Conservation (phyloP, 2,113 vertebrate species). For the Ctenomys sociabilis region DNA sequence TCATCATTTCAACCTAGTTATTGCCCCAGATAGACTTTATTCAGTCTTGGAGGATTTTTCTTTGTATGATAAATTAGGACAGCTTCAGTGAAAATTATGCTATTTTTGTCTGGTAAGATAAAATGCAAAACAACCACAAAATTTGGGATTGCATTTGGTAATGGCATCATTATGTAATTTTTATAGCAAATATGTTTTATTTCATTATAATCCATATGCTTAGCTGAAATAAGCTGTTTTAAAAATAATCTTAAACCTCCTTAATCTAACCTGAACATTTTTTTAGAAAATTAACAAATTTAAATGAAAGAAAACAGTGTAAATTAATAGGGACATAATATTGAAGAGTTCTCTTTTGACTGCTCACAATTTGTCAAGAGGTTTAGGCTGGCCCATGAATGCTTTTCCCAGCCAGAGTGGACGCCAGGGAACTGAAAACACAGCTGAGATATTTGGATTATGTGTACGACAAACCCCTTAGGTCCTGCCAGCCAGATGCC, state of each 20-base stretch:
- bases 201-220: conserved; percentile 37
- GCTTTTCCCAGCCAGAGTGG: conserved; percentile 53
- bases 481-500: conserved; percentile 69
- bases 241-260: neutral
- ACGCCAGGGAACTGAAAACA: conserved; percentile 50
- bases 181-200: neutral
- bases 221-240: conserved; percentile 8
- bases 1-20: neutral
- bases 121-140: neutral
- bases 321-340: conserved; percentile 7
- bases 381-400: conserved; percentile 18
- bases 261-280: neutral
- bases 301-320: neutral
- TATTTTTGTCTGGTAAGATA: conserved; percentile 19
- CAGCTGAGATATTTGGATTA: conserved; percentile 73
- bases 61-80: neutral
- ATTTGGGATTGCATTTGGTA: neutral
- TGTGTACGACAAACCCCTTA: neutral
- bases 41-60: neutral
- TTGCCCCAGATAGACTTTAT: neutral
- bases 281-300: conserved; percentile 5
- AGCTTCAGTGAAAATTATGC: neutral
- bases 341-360: conserved; percentile 9
- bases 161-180: neutral
- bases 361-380: conserved; percentile 53